These are phyloP conservation scores for Clarias laeviceps DNA, from an alignment of 2,797 vertebrate genomes.

Conservation along the genomic window DNA sequence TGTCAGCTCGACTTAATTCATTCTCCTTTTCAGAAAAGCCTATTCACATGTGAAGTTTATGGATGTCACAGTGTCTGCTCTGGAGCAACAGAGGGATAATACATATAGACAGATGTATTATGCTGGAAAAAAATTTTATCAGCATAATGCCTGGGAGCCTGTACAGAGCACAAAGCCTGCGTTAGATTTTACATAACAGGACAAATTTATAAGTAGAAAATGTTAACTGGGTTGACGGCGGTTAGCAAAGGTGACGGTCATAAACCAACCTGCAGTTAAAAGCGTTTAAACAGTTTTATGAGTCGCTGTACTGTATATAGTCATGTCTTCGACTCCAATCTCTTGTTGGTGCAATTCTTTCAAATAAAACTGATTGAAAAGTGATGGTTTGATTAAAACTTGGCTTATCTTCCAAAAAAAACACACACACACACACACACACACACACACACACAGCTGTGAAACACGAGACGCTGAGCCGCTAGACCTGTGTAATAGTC, in stretches of 20 bases:
- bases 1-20: constrained; percentile 88
- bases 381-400: constrained; percentile 35
- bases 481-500: constrained; percentile 31
- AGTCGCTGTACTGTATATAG: not conserved
- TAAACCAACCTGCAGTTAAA: constrained; percentile 1
- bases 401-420: constrained; percentile 9
- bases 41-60: constrained; percentile 82
- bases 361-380: not conserved
- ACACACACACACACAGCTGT: not conserved
- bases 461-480: not conserved
- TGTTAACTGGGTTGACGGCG: constrained; percentile 17
- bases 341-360: not conserved
- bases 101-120: constrained; percentile 61
- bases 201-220: constrained; percentile 42
- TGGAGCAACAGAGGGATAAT: constrained; percentile 52
- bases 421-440: no score
- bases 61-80: constrained; percentile 67
- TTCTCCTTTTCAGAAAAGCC: constrained; percentile 84
- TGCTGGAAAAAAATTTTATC: constrained; percentile 52
- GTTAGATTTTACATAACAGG: constrained; percentile 47
- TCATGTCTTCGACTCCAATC: not conserved
- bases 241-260: constrained; percentile 26
- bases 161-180: constrained; percentile 44
- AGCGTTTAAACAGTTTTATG: constrained; percentile 10
- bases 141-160: constrained; percentile 49